A percentile compares a stretch with the other conserved stretches of the same genome.
These are phyloP conservation scores for Euproctis similis DNA, from an alignment of 2,888 invertebrate genomes.

Conservation along the genomic window DNA sequence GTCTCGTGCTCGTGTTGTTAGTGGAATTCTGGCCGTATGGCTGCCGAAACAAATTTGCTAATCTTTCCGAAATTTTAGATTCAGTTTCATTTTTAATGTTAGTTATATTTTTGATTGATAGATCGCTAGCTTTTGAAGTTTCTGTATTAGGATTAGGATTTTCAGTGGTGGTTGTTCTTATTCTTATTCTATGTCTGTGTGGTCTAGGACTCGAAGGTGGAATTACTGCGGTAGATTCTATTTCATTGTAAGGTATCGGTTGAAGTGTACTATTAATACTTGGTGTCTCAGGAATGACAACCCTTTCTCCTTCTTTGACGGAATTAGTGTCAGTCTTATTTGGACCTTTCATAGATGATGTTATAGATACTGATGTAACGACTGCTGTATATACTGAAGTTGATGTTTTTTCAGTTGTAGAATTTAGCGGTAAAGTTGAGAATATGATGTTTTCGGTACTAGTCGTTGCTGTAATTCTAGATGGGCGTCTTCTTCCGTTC, in stretches of 20 bases:
- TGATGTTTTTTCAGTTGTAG: conserved; percentile 61
- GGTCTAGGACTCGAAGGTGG: conserved; percentile 29
- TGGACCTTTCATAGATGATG: conserved; percentile 66
- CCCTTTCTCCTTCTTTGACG: conserved; percentile 37
- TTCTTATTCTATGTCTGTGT: conserved; percentile 54
- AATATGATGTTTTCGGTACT: conserved; percentile 40
- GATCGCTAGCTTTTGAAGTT: conserved; percentile 45
- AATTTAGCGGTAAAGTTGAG: conserved; percentile 32
- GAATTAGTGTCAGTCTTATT: conserved; percentile 52
- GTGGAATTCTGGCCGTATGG: conserved; percentile 39
- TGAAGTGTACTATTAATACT: conserved; percentile 32
- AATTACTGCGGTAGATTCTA: conserved; percentile 23
- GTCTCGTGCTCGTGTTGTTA: conserved; percentile 37
- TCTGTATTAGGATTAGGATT: conserved; percentile 40
- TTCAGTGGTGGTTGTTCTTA: conserved; percentile 59
- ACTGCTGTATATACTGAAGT: conserved; percentile 72
- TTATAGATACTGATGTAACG: conserved; percentile 70
- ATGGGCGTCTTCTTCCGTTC: conserved; percentile 52
- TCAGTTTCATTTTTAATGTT: conserved; percentile 31
- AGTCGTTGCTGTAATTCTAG: conserved; percentile 41
- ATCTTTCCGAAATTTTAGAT: conserved; percentile 44
- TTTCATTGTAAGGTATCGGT: conserved; percentile 36
- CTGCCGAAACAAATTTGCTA: conserved; percentile 43
- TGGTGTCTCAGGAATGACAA: conserved; percentile 28
- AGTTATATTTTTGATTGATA: conserved; percentile 29